phyloP scores from a whole-genome alignment of 2,113 vertebrate genomes.

The Brachyhypopomus gauderio region DNA sequence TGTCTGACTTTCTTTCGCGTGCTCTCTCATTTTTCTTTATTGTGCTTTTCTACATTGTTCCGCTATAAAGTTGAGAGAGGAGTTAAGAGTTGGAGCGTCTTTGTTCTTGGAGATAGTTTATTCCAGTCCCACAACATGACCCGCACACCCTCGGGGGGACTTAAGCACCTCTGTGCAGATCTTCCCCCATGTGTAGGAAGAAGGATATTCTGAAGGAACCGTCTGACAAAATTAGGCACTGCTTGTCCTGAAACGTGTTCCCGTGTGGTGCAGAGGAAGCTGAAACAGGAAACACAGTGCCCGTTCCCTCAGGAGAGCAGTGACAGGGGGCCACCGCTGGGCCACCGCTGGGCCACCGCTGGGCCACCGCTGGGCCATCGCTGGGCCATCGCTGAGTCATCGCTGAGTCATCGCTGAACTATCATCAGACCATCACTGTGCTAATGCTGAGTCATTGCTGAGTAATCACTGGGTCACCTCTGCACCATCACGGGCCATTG shows the following conservation, averaged over 20 bases:
- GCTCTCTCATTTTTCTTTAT: not conserved
- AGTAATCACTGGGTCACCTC: too few relatives aligned
- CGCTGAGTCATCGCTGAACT: too few relatives aligned
- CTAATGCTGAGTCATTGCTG: too few relatives aligned
- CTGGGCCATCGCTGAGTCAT: too few relatives aligned
- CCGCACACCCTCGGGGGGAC: not conserved
- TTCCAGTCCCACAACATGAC: conserved; percentile 23
- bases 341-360: conserved; percentile 5
- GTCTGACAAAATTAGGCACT: conserved; percentile 13
- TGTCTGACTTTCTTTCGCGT: not conserved
- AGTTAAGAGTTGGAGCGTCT: not conserved
- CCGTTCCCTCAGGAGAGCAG: conserved; percentile 29
- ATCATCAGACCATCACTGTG: too few relatives aligned
- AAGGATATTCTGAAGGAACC: conserved; percentile 27
- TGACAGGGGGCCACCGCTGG: not conserved
- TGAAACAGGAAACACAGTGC: conserved; percentile 21
- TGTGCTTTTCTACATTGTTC: not conserved
- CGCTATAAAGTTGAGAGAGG: conserved; percentile 6
- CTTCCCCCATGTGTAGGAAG: not conserved
- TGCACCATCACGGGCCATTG: too few relatives aligned
- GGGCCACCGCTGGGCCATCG: not conserved
- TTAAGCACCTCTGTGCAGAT: conserved; percentile 15
- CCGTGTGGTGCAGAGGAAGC: conserved; percentile 19
- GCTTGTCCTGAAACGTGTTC: conserved; percentile 21
- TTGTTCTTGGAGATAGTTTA: conserved; percentile 19